Evolutionary conservation across 2,113 vertebrate genomes (phyloP), one percentile per base, ranked within the genome.

Genomic region (Marmota monax): DNA sequence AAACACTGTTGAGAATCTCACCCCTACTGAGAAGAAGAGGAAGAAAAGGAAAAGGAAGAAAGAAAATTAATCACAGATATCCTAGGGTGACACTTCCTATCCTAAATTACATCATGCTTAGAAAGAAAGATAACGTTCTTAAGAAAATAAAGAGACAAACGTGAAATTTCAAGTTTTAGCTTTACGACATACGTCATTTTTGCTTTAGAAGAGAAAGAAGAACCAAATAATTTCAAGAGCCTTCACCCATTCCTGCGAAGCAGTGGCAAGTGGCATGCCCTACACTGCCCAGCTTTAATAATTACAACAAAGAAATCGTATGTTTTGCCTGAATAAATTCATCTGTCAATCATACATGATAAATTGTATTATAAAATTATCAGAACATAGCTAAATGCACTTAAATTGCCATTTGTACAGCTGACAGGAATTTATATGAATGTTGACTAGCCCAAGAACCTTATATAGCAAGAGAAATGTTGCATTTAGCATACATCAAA

Each of bases 371-470:
- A 53, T 39, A 2, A 84, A 69, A 56, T 70, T 90, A 73, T 93
- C 85, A 72, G 77, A 74, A 73, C 84, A 58, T 48, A 93, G 53
- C 65, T 92, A 69, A 92, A 85, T 90, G 37, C 82, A 79, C 73
- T 65, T 76, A 93, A 87, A 80, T 76, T 61, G 23, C 23, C 23
- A 77, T 67, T 86, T 96, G 25, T 48, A 80, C 25, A 63, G n/a
- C 2, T 92, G 22, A 53, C 69, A 48, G 53, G 77, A 39, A 83
- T 92, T 89, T 78, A 78, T 37, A 42, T 61, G 84, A 89, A 48
- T 74, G 53, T 69, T 86, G 53, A 78, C 39, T 89, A 77, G 25
- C 11, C 53, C 23, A 7, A 85, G 76, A 73, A 34, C 7, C 29
- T 23, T 73, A 56, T 70, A 77, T 45, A 73, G 84, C 18, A 58